These are phyloP conservation scores for Sinotaia quadrata DNA, from an alignment of 2,888 invertebrate genomes.

Conservation along the genomic window DNA sequence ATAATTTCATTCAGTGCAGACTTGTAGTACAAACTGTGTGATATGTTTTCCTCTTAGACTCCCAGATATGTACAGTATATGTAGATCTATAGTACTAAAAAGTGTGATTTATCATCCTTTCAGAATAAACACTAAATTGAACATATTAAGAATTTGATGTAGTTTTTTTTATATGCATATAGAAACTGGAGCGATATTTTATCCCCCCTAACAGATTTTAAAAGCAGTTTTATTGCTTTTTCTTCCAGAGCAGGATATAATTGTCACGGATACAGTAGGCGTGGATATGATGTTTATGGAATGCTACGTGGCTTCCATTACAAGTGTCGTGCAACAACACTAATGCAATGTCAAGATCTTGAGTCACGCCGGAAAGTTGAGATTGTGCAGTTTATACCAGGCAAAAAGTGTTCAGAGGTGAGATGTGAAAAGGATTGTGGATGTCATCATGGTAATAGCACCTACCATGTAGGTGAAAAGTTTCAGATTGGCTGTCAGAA, in stretches of 20 bases:
- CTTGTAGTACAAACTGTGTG: too few species aligned
- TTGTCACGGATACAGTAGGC: constrained; percentile 62
- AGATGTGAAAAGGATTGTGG: constrained; percentile 62
- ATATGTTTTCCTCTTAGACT: too few species aligned
- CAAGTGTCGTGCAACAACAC: constrained; percentile 49
- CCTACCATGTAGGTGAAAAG: constrained; percentile 53
- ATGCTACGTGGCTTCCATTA: constrained; percentile 59
- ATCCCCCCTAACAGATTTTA: not conserved
- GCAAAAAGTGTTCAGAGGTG: constrained; percentile 60
- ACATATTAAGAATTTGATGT: not conserved
- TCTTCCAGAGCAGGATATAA: constrained; percentile 62
- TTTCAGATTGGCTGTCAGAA: constrained; percentile 59
- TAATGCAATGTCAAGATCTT: constrained; percentile 53
- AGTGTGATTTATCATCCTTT: too few species aligned
- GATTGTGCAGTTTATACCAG: constrained; percentile 60
- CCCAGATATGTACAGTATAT: too few species aligned
- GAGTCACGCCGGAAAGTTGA: constrained; percentile 45
- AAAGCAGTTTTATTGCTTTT: not conserved
- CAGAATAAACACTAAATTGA: too few species aligned
- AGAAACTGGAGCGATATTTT: not conserved
- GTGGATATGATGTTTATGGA: constrained; percentile 60
- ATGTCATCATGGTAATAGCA: constrained; percentile 59
- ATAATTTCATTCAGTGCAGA: too few species aligned
- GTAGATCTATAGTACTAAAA: too few species aligned
- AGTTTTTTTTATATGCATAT: not conserved